Percentiles rank a stretch among this genome's conserved stretches.
phyloP scores from a whole-genome alignment of 53 echinoderm and acorn worm genomes.

The Astropecten irregularis region DNA sequence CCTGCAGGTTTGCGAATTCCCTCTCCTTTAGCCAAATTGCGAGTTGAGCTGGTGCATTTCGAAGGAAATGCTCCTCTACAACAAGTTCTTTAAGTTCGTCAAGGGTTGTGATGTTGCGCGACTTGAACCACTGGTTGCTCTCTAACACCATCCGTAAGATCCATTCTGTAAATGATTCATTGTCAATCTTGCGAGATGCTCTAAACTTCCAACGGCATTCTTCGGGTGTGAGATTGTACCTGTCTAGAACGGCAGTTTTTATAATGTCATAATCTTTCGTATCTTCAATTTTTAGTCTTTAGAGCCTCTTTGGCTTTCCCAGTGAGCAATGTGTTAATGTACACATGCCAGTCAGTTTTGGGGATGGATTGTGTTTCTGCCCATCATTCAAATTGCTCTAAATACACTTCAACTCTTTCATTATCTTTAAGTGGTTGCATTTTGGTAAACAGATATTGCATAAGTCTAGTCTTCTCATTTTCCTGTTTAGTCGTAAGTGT shows the following conservation, averaged over 20 bases:
- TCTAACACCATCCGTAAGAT: background rate
- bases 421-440: constrained; percentile 1
- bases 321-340: background rate
- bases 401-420: background rate
- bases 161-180: background rate
- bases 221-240: constrained; percentile 2
- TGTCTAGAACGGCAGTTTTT: background rate
- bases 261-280: constrained; percentile 1
- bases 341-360: background rate
- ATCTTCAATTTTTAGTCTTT: background rate
- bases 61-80: background rate
- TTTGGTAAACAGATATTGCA: background rate
- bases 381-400: background rate
- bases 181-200: background rate
- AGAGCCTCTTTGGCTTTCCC: background rate
- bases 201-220: background rate
- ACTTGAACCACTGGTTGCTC: background rate
- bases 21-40: background rate
- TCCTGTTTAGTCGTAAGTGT: background rate
- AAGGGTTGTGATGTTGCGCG: background rate
- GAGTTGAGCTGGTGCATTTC: background rate
- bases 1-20: background rate
- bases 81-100: background rate
- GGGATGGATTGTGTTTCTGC: background rate
- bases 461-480: background rate